These are phyloP conservation scores for Acanthococcus lagerstroemiae DNA, from an alignment of 2,888 invertebrate genomes.

Conservation along the genomic window DNA sequence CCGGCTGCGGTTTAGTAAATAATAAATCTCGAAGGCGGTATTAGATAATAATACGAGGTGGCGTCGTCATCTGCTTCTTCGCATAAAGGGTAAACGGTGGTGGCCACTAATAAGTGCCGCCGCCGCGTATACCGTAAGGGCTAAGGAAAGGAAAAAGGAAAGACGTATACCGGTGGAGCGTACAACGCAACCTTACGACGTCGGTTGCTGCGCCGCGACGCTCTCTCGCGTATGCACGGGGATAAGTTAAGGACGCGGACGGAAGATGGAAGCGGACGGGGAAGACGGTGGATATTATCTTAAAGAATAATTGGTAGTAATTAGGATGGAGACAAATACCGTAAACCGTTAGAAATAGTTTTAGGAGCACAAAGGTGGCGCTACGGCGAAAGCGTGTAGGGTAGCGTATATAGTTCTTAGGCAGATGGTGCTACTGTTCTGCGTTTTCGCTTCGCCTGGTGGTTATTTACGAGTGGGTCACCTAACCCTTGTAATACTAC, in stretches of 20 bases:
- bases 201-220: neutral
- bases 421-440: constrained; percentile 28
- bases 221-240: neutral
- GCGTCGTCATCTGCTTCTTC: constrained; percentile 25
- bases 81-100: constrained; percentile 19
- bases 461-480: constrained; percentile 32
- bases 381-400: constrained; percentile 8
- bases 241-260: neutral
- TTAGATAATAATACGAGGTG: constrained; percentile 29
- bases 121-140: neutral
- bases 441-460: constrained; percentile 17
- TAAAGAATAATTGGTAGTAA: constrained; percentile 32
- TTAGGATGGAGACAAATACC: constrained; percentile 30
- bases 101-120: constrained; percentile 21
- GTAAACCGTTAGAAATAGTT: constrained; percentile 29
- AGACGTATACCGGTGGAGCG: neutral
- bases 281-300: constrained; percentile 31
- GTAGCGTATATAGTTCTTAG: constrained; percentile 15
- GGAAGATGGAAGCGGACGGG: neutral
- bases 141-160: neutral
- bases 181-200: too few species aligned
- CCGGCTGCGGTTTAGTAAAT: constrained; percentile 28
- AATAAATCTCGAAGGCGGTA: constrained; percentile 28
- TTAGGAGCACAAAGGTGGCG: constrained; percentile 25
- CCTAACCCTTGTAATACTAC: constrained; percentile 32